Base-by-base conservation (phyloP, 2,888 invertebrate species). In the Tinea semifulvella region DNA sequence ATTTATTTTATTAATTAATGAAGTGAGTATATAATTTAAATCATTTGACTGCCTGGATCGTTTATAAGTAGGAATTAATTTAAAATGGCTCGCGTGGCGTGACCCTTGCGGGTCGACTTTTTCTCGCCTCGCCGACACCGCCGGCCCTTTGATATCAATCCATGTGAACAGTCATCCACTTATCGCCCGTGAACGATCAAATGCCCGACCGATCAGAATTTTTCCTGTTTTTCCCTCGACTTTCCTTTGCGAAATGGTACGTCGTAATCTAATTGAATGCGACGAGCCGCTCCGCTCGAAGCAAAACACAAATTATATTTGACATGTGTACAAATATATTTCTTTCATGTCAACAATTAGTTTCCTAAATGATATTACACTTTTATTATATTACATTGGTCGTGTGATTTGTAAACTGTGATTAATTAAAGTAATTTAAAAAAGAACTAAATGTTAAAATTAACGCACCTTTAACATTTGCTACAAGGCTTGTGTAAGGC, bases 111-210 rank as follows among this genome's bases (percentile, higher is more conserved):
- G 65, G 57, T 60, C 64, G 61, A 51, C 53, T 48, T 51, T 53
- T 56, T 66, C 61, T 60, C 73, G 70, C 63, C 63, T 65, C 60
- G 59, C 56, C 65, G 66, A 56, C 52, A 39, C 26, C 17, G 19
- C 25, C 65, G 68, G 68, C 76, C 70, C 79, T 80, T 80, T 80
- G 79, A 74, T 66, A 57, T 56, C 61, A 68, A 75, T 59, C 71
- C 77, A 76, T 77, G 77, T 77, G 79, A 64, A 65, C 71, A 70
- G 70, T 79, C 74, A 79, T 77, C 73, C 79, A 74, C 74, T 77
- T 76, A 73, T 69, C 68, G 66, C 64, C 66, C 65, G 61, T 69
- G 65, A 17, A 42, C 67, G 72, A 77, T 77, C 75, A 72, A 68
- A 68, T 68, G 65, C 62, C 43, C 61, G 68, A 65, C 68, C 28